A percentile compares a stretch with the other conserved stretches of the same genome.
These are phyloP conservation scores for Myotis lucifugus DNA, from an alignment of 2,113 vertebrate species.

Conservation along the genomic window DNA sequence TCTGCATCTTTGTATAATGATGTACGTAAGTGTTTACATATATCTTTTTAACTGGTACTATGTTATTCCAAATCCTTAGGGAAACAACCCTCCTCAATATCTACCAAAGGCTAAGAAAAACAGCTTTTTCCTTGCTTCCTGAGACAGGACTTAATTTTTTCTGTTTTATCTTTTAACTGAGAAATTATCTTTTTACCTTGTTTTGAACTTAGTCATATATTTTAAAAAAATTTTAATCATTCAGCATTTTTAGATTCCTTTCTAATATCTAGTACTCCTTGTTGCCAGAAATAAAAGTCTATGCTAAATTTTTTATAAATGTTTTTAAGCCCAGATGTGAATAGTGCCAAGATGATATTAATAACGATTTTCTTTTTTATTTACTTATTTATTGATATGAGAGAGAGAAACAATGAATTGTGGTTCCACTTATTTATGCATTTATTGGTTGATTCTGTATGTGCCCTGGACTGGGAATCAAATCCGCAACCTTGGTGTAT, in stretches of 20 bases:
- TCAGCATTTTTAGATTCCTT: not conserved
- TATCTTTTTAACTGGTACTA: not conserved
- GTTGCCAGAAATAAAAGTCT: not conserved
- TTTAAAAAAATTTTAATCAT: not conserved
- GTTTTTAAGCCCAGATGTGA: not conserved
- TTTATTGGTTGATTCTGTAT: not conserved
- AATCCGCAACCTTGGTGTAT: not conserved
- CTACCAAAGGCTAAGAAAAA: not conserved
- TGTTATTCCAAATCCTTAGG: not conserved
- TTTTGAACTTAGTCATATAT: not conserved
- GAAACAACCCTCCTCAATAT: not conserved
- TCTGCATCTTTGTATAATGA: not conserved
- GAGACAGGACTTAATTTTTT: not conserved
- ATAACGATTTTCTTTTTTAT: not conserved
- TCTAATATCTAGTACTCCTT: not conserved
- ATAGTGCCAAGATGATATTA: not conserved
- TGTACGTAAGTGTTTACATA: not conserved
- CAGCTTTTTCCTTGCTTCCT: not conserved
- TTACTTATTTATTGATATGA: not conserved
- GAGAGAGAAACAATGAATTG: not conserved
- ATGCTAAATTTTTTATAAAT: not conserved
- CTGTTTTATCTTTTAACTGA: not conserved
- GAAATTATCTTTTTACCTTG: not conserved
- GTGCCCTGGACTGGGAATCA: not conserved
- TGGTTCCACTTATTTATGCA: not conserved